Percentiles rank a stretch among this genome's conserved stretches.
Evolutionary conservation across 2,888 invertebrate genomes (phyloP).

Genomic region (Euplexia lucipara): DNA sequence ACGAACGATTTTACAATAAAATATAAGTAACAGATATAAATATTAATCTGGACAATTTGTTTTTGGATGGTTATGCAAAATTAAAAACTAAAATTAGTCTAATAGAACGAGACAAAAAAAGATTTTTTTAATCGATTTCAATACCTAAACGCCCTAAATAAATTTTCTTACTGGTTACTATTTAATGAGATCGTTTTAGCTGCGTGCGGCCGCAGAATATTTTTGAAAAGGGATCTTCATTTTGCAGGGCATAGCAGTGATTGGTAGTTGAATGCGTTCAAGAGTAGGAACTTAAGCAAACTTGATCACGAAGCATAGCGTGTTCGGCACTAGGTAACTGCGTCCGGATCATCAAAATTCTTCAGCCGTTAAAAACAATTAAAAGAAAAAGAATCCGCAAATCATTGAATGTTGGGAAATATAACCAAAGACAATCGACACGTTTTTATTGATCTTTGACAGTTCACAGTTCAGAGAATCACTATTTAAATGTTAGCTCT

Average conservation of each 20-base stretch:
- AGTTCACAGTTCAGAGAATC: conserved; percentile 27
- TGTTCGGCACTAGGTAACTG: conserved; percentile 12
- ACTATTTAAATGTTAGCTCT: conserved; percentile 1
- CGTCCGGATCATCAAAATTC: conserved; percentile 47
- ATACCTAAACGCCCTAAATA: background rate
- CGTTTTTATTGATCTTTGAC: conserved; percentile 11
- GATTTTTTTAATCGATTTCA: background rate
- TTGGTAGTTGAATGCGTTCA: background rate
- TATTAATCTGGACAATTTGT: conserved; percentile 46
- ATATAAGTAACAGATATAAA: conserved; percentile 43
- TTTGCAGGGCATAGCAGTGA: background rate
- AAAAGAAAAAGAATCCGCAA: conserved; percentile 32
- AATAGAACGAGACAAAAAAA: background rate
- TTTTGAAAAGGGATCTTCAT: background rate
- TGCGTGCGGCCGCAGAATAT: too few relatives aligned
- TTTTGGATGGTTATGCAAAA: conserved; percentile 24
- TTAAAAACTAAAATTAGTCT: conserved; percentile 8
- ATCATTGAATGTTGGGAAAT: conserved; percentile 31
- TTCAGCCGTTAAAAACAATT: conserved; percentile 14
- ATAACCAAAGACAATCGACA: conserved; percentile 19
- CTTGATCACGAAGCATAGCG: conserved; percentile 38
- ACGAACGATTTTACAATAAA: conserved; percentile 40
- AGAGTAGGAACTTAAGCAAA: conserved; percentile 26
- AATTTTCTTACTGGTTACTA: background rate
- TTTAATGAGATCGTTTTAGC: too few relatives aligned